A percentile compares a stretch with the other conserved stretches of the same genome.
phyloP scores from a whole-genome alignment of 92 coral and sea anemone genomes.

The Scolanthus callimorphus region DNA sequence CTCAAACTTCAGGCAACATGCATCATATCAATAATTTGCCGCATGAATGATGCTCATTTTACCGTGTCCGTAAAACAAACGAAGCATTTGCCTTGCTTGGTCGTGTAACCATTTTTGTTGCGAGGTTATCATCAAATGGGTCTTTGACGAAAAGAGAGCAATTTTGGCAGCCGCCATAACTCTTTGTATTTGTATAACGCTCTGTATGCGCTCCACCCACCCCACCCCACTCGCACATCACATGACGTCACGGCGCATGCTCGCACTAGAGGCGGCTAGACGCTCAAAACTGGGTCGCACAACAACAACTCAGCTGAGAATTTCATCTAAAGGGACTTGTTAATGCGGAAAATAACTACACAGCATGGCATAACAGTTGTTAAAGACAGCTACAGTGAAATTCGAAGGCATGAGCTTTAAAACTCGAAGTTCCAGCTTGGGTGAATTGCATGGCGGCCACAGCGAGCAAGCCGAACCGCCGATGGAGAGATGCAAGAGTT shows the following conservation, averaged over 20 bases:
- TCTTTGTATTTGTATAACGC: no score
- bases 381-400: neutral
- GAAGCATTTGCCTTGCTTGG: no score
- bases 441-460: conserved; percentile 83
- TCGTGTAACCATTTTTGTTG: no score
- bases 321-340: neutral
- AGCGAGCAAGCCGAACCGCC: conserved; percentile 41
- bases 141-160: no score
- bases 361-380: neutral
- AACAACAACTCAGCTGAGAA: neutral
- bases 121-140: no score
- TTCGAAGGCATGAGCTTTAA: conserved; percentile 17
- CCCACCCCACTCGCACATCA: neutral
- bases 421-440: conserved; percentile 57
- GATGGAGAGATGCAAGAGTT: conserved; percentile 80
- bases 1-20: no score
- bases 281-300: neutral
- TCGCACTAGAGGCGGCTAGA: neutral
- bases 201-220: no score
- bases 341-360: neutral
- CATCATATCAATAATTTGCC: no score
- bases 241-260: neutral
- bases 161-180: no score
- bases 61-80: no score
- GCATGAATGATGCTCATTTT: no score